Evolutionary conservation across 2,888 invertebrate genomes (phyloP), one percentile per base, ranked within the genome.

Genomic region (Melanotus villosus): DNA sequence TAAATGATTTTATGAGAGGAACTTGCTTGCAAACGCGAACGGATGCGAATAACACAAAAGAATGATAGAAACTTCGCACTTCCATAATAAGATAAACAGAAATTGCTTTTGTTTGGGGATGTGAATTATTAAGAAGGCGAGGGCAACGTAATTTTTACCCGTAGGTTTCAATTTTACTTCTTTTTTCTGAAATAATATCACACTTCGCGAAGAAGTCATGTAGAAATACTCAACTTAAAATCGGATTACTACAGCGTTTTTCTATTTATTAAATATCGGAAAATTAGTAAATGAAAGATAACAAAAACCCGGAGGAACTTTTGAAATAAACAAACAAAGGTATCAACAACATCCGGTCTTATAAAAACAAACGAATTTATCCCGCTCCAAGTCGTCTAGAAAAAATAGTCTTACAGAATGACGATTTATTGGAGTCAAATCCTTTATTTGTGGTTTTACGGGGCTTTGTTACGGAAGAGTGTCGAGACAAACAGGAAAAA

Each of bases 1-100:
- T 63, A 68, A 68, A 68, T 68, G 68, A 68, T 68, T 68, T 68
- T 68, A 68, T 58, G 64, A 68, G 56, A 64, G 68, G n/a, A 68
- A 68, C 68, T 68, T 64, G 57, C 64, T 45, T 41, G 30, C 41
- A 60, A 50, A 26, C 56, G 50, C 57, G 45, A 38, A 56, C 52
- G 58, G 58, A 54, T 54, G 59, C 54, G 54, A 54, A 66, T 32
- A 68, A 64, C 56, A 68, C 64, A 64, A 64, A 68, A 68, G 68
- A 63, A 64, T 64, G 68, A 68, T 68, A 58, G 58, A 64, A 64
- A 58, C 57, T 64, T 68, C 58, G 63, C 63, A 64, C 63, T 68
- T 50, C 57, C 50, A 63, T 60, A 66, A 66, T 58, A 68, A 68
- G 63, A 64, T 64, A 68, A 68, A 63, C 68, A 68, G 58, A 68